Conservation (phyloP, 2,113 vertebrate species). For the Synchiropus splendidus region DNA sequence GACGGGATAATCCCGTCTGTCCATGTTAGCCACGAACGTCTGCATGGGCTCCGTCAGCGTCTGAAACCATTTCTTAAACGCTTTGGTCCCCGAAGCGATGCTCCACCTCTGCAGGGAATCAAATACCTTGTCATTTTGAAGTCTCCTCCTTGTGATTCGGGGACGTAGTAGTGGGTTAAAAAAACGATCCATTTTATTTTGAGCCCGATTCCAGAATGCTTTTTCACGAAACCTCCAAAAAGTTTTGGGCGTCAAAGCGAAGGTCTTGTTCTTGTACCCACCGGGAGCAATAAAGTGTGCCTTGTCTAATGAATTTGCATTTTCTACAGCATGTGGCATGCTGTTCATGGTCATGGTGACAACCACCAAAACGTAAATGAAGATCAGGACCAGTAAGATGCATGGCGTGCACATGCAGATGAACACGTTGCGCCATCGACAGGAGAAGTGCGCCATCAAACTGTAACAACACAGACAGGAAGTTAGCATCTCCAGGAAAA, state of each 20-base stretch:
- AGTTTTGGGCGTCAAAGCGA: slow-evolving; percentile 7
- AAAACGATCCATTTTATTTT: slow-evolving; percentile 30
- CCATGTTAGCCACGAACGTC: slow-evolving; percentile 53
- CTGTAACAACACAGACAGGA: slow-evolving; percentile 18
- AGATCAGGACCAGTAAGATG: slow-evolving; percentile 33
- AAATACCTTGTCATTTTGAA: not conserved
- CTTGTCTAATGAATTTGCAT: not conserved
- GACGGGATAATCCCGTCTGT: slow-evolving; percentile 47
- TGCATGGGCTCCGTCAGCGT: slow-evolving; percentile 27
- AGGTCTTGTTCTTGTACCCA: not conserved
- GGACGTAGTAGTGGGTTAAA: slow-evolving; percentile 48
- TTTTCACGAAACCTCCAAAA: slow-evolving; percentile 43
- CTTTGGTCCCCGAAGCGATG: slow-evolving; percentile 1
- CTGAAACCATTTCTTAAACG: not conserved
- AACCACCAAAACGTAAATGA: slow-evolving; percentile 5
- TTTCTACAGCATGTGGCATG: rapidly evolving
- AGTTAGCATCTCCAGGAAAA: too few relatives aligned
- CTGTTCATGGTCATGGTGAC: slow-evolving; percentile 4
- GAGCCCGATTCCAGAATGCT: slow-evolving; percentile 57
- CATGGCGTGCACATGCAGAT: slow-evolving; percentile 40
- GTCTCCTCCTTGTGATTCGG: rapidly evolving
- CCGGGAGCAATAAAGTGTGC: slow-evolving; percentile 32
- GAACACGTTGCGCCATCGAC: slow-evolving; percentile 17
- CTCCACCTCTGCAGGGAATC: slow-evolving; percentile 2
- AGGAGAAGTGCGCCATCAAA: slow-evolving; percentile 27